Conservation (phyloP, 2,113 vertebrate species). For the Nothoprocta pentlandii region DNA sequence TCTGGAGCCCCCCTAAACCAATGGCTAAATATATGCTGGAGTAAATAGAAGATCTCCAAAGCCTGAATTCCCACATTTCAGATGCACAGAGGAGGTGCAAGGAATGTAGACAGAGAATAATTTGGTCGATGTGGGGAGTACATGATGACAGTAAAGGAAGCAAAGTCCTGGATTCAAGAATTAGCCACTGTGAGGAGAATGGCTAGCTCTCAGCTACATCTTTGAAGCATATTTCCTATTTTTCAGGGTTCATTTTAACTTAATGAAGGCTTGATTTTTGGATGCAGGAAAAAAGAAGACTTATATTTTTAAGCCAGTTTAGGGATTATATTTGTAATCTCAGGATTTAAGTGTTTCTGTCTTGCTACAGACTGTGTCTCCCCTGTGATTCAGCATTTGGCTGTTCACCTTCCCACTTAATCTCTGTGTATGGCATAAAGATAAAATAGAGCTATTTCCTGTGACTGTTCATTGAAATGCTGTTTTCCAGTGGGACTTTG, state of each 20-base stretch:
- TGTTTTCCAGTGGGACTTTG: constrained; percentile 57
- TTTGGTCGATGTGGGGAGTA: not conserved
- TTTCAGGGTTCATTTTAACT: not conserved
- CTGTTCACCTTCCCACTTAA: not conserved
- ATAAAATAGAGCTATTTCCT: constrained; percentile 28
- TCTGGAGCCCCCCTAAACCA: not conserved
- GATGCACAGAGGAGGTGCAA: not conserved
- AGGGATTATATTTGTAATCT: not conserved
- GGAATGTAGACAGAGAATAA: not conserved
- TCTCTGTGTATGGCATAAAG: not conserved
- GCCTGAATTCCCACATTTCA: not conserved
- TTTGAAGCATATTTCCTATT: not conserved
- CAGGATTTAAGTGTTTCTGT: not conserved
- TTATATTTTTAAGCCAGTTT: not conserved
- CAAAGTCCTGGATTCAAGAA: not conserved
- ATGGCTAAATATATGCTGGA: not conserved
- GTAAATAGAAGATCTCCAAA: not conserved
- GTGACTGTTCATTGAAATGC: not conserved
- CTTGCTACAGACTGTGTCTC: not conserved
- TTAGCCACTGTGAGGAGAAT: not conserved
- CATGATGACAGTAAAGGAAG: not conserved
- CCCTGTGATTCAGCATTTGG: not conserved
- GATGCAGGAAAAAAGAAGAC: not conserved
- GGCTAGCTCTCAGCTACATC: not conserved
- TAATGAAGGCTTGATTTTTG: not conserved